Evolutionary conservation across 92 coral and sea anemone species (phyloP).

Genomic region (Meandrina meandrites): DNA sequence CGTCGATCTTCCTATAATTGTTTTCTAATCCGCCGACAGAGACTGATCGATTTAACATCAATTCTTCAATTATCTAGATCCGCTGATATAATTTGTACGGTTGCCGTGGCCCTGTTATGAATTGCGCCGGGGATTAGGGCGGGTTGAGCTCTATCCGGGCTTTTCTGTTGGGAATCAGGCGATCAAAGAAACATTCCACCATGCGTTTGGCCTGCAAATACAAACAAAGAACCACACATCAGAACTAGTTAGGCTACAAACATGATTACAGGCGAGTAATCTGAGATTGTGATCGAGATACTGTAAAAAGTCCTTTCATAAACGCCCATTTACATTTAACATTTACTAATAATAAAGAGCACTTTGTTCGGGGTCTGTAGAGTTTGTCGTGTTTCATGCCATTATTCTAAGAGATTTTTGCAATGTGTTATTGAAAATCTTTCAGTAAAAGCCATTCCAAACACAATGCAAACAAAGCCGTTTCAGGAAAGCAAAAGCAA

Average conservation of each 20-base stretch:
- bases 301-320: no score
- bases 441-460: not conserved
- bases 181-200: constrained; percentile 88
- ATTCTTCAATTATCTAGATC: not conserved
- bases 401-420: not conserved
- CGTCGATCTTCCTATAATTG: not conserved
- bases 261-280: not conserved
- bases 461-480: not conserved
- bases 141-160: constrained; percentile 25
- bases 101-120: not conserved
- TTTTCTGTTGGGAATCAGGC: constrained; percentile 75
- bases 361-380: not conserved
- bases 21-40: not conserved
- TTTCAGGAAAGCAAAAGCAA: not conserved
- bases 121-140: not conserved
- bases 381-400: not conserved
- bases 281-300: not conserved
- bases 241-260: not conserved
- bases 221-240: not conserved
- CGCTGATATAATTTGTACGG: not conserved
- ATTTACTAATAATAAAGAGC: not conserved
- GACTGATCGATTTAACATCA: not conserved
- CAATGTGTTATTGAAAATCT: not conserved
- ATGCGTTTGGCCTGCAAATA: constrained; percentile 73
- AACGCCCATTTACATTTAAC: no score